Evolutionary conservation across 53 echinoderm and acorn worm species (phyloP).

Genomic region (Paracentrotus lividus): DNA sequence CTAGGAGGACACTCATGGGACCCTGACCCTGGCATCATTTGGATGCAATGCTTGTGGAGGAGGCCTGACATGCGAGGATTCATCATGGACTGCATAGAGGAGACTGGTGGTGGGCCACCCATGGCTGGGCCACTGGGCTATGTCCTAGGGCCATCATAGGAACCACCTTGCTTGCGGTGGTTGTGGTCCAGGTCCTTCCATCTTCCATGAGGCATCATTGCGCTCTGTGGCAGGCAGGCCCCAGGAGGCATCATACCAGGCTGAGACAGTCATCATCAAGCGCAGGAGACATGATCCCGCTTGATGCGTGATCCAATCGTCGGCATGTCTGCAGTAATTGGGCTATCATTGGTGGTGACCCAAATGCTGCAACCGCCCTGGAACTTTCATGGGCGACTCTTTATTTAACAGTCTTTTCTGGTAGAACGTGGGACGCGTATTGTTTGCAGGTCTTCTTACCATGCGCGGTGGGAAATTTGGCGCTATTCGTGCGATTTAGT

Average conservation of each 20-base stretch:
- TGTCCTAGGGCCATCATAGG: conserved; percentile 66
- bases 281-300: conserved; percentile 75
- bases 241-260: conserved; percentile 67
- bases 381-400: conserved; percentile 72
- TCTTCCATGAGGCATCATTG: conserved; percentile 63
- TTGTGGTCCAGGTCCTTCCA: conserved; percentile 42
- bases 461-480: conserved; percentile 98
- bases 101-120: not conserved
- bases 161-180: conserved; percentile 12
- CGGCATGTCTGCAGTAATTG: conserved; percentile 86
- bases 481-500: conserved; percentile 96
- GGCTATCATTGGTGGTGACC: conserved; percentile 83
- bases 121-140: conserved; percentile 45
- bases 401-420: conserved; percentile 87
- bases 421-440: conserved; percentile 97
- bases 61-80: conserved; percentile 66
- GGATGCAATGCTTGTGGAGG: conserved; percentile 61
- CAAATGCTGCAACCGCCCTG: conserved; percentile 87
- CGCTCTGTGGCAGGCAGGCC: conserved; percentile 75
- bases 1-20: conserved; percentile 78
- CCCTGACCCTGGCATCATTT: conserved; percentile 74
- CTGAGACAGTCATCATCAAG: conserved; percentile 77
- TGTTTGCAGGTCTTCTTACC: conserved; percentile 98
- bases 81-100: conserved; percentile 64
- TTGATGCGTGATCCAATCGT: conserved; percentile 70